Percentiles rank a stretch among this genome's conserved stretches.
phyloP scores from a whole-genome alignment of 2,888 invertebrate species.

The Leptura quadrifasciata region DNA sequence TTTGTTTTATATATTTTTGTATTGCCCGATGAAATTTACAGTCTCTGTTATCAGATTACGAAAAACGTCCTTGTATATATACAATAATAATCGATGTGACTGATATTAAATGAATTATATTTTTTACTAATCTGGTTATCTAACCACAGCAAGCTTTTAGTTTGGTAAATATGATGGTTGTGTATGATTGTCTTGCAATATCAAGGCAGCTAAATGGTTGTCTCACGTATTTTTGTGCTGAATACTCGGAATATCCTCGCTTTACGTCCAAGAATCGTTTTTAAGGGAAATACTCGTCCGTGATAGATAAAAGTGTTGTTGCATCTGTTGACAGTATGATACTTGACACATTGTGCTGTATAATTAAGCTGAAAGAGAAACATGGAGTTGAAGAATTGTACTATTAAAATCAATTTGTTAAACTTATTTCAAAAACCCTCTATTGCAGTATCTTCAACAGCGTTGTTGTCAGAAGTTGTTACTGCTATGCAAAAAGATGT shows the following conservation, averaged over 20 bases:
- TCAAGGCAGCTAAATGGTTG: slow-evolving; percentile 46
- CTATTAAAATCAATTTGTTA: no score
- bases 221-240: slow-evolving; percentile 36
- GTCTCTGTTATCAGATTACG: slow-evolving; percentile 43
- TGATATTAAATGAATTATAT: slow-evolving; percentile 61
- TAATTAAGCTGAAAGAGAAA: neutral
- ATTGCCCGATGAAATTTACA: slow-evolving; percentile 47
- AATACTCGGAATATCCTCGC: slow-evolving; percentile 37
- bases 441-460: no score
- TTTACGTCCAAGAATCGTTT: slow-evolving; percentile 22
- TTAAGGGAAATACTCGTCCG: neutral
- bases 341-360: neutral
- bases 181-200: slow-evolving; percentile 46
- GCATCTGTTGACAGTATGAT: neutral
- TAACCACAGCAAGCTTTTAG: slow-evolving; percentile 44
- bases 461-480: no score
- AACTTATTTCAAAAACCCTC: no score
- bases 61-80: slow-evolving; percentile 61
- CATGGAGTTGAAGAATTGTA: no score
- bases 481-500: no score
- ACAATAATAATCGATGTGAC: slow-evolving; percentile 59
- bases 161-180: slow-evolving; percentile 48
- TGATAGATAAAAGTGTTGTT: neutral
- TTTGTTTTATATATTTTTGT: slow-evolving; percentile 46
- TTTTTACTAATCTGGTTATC: slow-evolving; percentile 53